These are phyloP conservation scores for Cheilinus undulatus DNA, from an alignment of 2,113 vertebrate genomes.

Conservation along the genomic window DNA sequence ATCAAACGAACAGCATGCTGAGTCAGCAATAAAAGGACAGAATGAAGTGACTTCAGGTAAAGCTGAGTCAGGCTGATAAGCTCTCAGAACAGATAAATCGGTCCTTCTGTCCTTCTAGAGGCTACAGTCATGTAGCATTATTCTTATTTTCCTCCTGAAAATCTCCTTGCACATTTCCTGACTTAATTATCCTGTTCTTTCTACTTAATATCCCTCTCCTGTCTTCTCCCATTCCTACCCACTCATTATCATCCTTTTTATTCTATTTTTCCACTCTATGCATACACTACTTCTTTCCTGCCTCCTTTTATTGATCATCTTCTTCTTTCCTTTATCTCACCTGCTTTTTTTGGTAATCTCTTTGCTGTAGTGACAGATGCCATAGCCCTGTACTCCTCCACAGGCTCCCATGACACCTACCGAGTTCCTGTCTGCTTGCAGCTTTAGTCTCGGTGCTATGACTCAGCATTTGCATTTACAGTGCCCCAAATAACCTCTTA, in stretches of 20 bases:
- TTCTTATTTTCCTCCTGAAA: not conserved
- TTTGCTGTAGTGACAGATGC: slow-evolving; percentile 54
- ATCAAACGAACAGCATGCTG: slow-evolving; percentile 19
- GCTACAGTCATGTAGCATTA: not conserved
- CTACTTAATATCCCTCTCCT: not conserved
- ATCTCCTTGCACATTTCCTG: not conserved
- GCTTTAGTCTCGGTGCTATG: slow-evolving; percentile 51
- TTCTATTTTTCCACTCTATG: not conserved
- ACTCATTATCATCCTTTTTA: not conserved
- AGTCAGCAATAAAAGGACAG: slow-evolving; percentile 51
- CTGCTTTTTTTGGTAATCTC: not conserved
- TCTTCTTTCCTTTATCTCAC: not conserved
- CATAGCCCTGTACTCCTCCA: slow-evolving; percentile 55
- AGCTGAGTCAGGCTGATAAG: slow-evolving; percentile 56
- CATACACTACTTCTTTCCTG: not conserved
- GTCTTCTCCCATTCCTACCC: not conserved
- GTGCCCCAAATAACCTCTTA: slow-evolving; percentile 24
- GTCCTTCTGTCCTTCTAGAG: slow-evolving; percentile 34
- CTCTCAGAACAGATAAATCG: slow-evolving; percentile 9
- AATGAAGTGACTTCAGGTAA: slow-evolving; percentile 45
- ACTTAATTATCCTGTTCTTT: not conserved
- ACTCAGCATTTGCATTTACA: slow-evolving; percentile 64
- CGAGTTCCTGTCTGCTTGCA: slow-evolving; percentile 53
- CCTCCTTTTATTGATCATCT: not conserved
- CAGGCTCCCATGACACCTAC: slow-evolving; percentile 54